Conservation (phyloP, 2,113 vertebrate genomes). For the Deroptyus accipitrinus region DNA sequence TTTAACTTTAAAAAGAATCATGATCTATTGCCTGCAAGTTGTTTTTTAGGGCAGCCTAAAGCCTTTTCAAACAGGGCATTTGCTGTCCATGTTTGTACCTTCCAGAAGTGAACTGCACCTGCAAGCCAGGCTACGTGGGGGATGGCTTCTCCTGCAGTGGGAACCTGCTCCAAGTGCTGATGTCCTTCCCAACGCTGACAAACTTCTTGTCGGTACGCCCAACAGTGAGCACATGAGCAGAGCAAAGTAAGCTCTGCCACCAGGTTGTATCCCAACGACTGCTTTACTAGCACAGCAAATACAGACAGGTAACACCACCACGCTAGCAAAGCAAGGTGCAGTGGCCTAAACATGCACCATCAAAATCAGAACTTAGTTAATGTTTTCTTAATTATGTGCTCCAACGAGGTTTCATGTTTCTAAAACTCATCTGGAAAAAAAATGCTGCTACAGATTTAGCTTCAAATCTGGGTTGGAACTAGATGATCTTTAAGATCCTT, state of each 20-base stretch:
- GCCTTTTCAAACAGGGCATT: neutral
- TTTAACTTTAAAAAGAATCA: neutral
- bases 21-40: neutral
- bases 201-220: conserved; percentile 86
- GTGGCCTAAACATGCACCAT: neutral
- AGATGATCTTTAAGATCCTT: neutral
- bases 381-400: neutral
- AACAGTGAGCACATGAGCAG: accelerated
- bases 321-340: neutral
- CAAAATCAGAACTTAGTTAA: neutral
- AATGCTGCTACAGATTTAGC: neutral
- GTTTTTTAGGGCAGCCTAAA: neutral
- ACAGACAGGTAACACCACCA: neutral
- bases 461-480: neutral
- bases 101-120: conserved; percentile 90
- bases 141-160: conserved; percentile 87
- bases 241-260: neutral
- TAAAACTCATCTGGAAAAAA: neutral
- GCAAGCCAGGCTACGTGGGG: conserved; percentile 86
- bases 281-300: neutral
- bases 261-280: neutral
- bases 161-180: conserved; percentile 90
- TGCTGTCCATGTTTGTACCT: neutral
- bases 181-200: conserved; percentile 78
- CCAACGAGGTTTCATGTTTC: neutral